These are phyloP conservation scores for Agrotis segetum DNA, from an alignment of 2,888 invertebrate species.

Conservation along the genomic window DNA sequence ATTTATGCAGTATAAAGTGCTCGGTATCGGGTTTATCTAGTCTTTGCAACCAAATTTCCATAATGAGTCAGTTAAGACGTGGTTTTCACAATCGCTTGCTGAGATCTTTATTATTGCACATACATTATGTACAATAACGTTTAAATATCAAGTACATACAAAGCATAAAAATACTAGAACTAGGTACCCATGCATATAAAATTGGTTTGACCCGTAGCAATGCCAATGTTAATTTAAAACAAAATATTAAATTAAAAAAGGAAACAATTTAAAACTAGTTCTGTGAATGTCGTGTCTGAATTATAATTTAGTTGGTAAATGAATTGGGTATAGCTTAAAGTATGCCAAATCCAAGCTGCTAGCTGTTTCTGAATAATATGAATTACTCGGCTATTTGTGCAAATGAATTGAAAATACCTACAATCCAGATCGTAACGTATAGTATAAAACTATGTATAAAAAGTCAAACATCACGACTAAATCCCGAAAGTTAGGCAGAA, in stretches of 20 bases:
- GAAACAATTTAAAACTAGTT: conserved; percentile 2
- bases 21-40: conserved; percentile 22
- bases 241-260: background rate
- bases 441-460: no score
- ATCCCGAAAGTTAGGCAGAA: no score
- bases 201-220: background rate
- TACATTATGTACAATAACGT: background rate
- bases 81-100: conserved; percentile 16
- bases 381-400: no score
- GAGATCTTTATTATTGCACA: background rate
- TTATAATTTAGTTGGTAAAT: no score
- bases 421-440: no score
- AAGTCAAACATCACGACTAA: no score
- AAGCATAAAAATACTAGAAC: background rate
- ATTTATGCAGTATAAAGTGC: conserved; percentile 19
- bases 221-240: conserved; percentile 16
- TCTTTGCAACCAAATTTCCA: conserved; percentile 20
- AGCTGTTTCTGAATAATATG: no score
- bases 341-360: no score
- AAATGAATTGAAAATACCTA: no score
- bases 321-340: no score
- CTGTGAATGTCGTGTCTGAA: background rate
- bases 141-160: conserved; percentile 14
- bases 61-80: background rate
- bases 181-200: background rate